These are phyloP conservation scores for Myotis pilosus DNA, from an alignment of 2,797 vertebrate genomes.

Conservation along the genomic window DNA sequence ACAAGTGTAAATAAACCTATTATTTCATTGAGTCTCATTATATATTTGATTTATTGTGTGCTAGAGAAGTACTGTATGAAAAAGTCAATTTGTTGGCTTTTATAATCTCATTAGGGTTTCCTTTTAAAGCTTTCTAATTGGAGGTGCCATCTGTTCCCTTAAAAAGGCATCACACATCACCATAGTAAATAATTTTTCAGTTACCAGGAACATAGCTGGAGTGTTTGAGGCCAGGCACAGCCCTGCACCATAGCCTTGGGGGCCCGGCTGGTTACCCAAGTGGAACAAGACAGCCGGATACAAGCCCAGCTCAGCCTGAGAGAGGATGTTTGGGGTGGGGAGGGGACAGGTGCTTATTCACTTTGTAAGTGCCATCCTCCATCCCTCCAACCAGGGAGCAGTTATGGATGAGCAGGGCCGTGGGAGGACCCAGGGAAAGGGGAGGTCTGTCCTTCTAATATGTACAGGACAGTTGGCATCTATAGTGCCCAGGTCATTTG, in stretches of 20 bases:
- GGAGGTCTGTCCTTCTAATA: neutral
- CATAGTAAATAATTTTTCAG: conserved; percentile 73
- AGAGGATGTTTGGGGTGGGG: neutral
- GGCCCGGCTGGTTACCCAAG: neutral
- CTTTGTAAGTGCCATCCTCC: neutral
- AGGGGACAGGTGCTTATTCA: neutral
- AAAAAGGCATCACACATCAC: conserved; percentile 71
- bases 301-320: neutral
- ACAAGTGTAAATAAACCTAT: conserved; percentile 70
- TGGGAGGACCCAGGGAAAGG: neutral
- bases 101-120: conserved; percentile 78
- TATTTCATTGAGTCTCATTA: conserved; percentile 78
- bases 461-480: neutral
- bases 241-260: neutral
- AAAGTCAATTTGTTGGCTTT: conserved; percentile 82
- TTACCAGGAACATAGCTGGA: conserved; percentile 58
- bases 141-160: conserved; percentile 83
- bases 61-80: conserved; percentile 77
- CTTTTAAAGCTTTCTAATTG: conserved; percentile 81
- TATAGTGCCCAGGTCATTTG: neutral
- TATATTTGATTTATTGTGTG: conserved; percentile 79
- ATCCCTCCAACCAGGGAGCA: neutral
- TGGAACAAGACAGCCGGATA: neutral
- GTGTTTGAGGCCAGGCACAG: neutral
- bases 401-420: neutral